These are phyloP conservation scores for Pygocentrus nattereri DNA, from an alignment of 2,797 vertebrate species.

Conservation along the genomic window DNA sequence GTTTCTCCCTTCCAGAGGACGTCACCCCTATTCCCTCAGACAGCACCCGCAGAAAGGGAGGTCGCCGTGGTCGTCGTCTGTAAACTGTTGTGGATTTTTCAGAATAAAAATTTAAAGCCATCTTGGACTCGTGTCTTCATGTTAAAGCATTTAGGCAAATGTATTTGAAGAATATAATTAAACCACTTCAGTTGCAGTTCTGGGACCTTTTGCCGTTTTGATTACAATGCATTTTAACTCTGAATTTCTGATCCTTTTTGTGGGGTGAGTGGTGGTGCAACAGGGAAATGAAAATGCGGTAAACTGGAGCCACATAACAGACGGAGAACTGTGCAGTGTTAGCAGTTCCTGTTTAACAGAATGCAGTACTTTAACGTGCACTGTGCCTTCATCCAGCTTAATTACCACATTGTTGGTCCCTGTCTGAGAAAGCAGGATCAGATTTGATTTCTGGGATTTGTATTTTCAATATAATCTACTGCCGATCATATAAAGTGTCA, in stretches of 20 bases:
- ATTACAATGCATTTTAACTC: too few relatives aligned
- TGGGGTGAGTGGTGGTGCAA: not conserved
- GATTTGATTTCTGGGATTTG: too few relatives aligned
- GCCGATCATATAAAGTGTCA: too few relatives aligned
- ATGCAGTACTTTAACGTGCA: not conserved
- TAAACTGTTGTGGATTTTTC: conserved; percentile 76
- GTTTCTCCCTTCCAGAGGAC: conserved; percentile 85
- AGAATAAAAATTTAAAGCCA: conserved; percentile 83
- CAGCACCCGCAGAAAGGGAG: conserved; percentile 98
- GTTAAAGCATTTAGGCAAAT: not conserved
- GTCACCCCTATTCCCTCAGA: conserved; percentile 98
- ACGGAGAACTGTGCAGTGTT: too few relatives aligned
- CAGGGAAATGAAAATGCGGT: not conserved
- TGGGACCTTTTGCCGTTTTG: not conserved
- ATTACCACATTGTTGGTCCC: not conserved
- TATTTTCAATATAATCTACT: too few relatives aligned
- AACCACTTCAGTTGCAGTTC: not conserved
- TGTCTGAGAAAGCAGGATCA: too few relatives aligned
- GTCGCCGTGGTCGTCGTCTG: conserved; percentile 96
- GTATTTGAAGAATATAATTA: not conserved
- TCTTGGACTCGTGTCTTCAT: conserved; percentile 36
- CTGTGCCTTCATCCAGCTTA: not conserved
- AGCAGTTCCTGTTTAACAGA: not conserved
- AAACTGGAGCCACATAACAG: not conserved
- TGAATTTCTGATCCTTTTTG: too few relatives aligned